phyloP scores from a whole-genome alignment of 1,140 invertebrate species.

The Arion vulgaris region DNA sequence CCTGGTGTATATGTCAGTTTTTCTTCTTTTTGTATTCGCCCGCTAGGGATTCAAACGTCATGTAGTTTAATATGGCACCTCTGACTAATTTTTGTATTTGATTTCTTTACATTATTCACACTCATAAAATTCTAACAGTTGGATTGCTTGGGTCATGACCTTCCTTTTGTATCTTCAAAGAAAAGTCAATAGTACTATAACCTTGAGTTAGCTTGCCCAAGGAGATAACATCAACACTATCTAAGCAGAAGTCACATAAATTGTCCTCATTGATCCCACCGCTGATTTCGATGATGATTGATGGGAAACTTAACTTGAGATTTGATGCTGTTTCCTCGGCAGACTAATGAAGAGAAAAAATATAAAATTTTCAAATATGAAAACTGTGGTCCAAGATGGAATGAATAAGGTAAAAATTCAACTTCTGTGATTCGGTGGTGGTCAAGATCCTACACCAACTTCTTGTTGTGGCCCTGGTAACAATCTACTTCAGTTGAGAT shows the following conservation, averaged over 20 bases:
- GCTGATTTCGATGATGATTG: constrained; percentile 72
- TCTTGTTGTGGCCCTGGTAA: too few species aligned
- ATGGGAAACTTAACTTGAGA: constrained; percentile 68
- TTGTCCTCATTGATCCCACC: constrained; percentile 72
- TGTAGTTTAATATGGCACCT: too few species aligned
- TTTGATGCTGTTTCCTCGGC: constrained; percentile 55
- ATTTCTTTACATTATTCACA: too few species aligned
- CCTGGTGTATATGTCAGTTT: too few species aligned
- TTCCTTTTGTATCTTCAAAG: constrained; percentile 71
- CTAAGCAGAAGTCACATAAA: constrained; percentile 63
- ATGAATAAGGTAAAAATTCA: too few species aligned
- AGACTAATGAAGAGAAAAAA: constrained; percentile 49
- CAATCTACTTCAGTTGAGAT: too few species aligned
- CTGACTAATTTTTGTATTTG: too few species aligned
- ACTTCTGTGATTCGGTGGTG: too few species aligned
- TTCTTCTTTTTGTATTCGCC: too few species aligned
- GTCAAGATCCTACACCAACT: too few species aligned
- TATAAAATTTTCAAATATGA: not conserved
- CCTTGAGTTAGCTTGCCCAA: constrained; percentile 73
- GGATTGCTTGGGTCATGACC: constrained; percentile 65
- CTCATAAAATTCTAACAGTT: constrained; percentile 43
- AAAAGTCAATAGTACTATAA: constrained; percentile 72
- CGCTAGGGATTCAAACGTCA: too few species aligned
- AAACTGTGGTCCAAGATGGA: too few species aligned
- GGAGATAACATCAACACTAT: constrained; percentile 73